These are phyloP conservation scores for Brachirus orientalis DNA, from an alignment of 2,113 vertebrate species.

Conservation along the genomic window DNA sequence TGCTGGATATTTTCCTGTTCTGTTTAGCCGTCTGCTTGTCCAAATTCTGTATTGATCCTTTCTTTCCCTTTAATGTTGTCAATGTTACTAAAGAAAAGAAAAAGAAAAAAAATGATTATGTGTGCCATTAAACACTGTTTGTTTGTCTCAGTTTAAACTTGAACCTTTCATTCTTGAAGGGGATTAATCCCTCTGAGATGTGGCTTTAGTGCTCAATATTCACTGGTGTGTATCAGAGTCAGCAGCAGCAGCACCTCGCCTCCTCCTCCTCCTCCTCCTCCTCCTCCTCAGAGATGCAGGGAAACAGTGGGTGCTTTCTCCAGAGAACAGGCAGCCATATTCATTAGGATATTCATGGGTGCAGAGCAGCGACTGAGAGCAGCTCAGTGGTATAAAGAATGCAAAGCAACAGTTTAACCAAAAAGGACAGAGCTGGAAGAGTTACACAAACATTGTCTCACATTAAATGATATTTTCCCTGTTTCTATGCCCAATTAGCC, in stretches of 20 bases:
- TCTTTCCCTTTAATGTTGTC: too few species aligned
- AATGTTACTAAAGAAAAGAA: too few species aligned
- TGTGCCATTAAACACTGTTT: slow-evolving; percentile 68
- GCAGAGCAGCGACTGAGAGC: slow-evolving; percentile 54
- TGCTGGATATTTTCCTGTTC: too few species aligned
- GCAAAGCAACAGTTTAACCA: slow-evolving; percentile 55
- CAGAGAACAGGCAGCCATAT: slow-evolving; percentile 72
- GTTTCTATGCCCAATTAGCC: not conserved
- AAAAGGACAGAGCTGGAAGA: slow-evolving; percentile 10
- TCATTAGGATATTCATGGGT: slow-evolving; percentile 70
- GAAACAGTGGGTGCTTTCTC: slow-evolving; percentile 80
- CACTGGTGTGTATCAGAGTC: slow-evolving; percentile 54
- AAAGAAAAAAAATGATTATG: too few species aligned
- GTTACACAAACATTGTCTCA: slow-evolving; percentile 7
- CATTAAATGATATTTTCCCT: not conserved
- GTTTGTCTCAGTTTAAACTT: slow-evolving; percentile 60
- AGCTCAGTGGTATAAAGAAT: slow-evolving; percentile 56
- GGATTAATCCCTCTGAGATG: slow-evolving; percentile 63
- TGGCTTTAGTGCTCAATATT: slow-evolving; percentile 60
- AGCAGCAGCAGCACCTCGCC: slow-evolving; percentile 65
- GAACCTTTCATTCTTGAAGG: slow-evolving; percentile 53
- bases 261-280: too few species aligned
- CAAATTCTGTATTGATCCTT: slow-evolving; percentile 38
- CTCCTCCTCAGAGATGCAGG: slow-evolving; percentile 66
- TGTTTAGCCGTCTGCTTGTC: too few species aligned